phyloP scores from a whole-genome alignment of 1,140 invertebrate genomes.

The Mercenaria mercenaria region DNA sequence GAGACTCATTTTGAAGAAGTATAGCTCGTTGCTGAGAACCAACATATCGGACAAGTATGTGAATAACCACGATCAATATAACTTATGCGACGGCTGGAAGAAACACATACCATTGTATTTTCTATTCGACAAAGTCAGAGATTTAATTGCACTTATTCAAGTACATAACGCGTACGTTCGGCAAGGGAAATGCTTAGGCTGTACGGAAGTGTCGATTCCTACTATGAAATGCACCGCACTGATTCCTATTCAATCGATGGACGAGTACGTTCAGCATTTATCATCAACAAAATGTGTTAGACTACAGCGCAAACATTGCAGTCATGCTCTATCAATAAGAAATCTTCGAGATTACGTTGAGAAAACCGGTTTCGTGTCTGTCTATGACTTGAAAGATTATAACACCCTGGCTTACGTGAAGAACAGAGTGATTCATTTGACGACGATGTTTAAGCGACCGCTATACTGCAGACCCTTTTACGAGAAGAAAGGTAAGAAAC shows the following conservation, averaged over 20 bases:
- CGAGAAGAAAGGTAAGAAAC: constrained; percentile 3
- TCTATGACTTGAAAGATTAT: constrained; percentile 8
- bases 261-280: neutral
- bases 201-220: neutral
- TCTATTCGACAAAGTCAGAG: neutral
- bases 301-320: neutral
- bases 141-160: neutral
- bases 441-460: neutral
- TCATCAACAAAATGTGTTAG: neutral
- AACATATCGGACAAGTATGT: neutral
- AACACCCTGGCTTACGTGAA: constrained; percentile 5
- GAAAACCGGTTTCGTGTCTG: constrained; percentile 8
- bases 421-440: constrained; percentile 13
- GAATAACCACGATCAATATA: too few species aligned
- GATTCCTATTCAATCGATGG: neutral
- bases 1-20: neutral
- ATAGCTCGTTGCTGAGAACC: neutral
- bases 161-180: constrained; percentile 7
- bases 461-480: neutral
- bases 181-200: neutral
- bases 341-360: neutral
- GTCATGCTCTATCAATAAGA: neutral
- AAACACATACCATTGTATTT: neutral
- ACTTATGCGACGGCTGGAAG: too few species aligned
- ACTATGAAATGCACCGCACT: neutral